Conservation (phyloP, 2,113 vertebrate genomes). For the Megaceryle torquata region DNA sequence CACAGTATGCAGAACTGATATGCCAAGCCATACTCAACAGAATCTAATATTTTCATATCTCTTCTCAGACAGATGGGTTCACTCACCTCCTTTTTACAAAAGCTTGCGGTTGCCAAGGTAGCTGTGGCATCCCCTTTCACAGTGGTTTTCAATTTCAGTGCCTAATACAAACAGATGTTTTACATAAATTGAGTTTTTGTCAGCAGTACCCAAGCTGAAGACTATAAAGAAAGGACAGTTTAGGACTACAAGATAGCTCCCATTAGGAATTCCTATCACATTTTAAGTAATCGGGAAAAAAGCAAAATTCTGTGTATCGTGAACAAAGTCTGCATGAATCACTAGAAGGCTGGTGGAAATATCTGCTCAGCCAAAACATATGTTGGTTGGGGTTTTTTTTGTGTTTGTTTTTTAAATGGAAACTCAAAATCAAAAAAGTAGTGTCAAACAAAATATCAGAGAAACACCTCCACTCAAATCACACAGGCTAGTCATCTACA, state of each 20-base stretch:
- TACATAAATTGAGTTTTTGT: background rate
- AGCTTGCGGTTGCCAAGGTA: conserved; percentile 85
- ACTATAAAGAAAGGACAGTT: background rate
- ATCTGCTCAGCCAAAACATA: background rate
- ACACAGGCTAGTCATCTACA: background rate
- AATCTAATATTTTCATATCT: background rate
- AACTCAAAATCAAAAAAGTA: background rate
- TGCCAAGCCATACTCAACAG: background rate
- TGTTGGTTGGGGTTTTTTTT: fast-evolving
- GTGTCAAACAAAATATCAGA: background rate
- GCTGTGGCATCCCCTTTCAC: conserved; percentile 91
- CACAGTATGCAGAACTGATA: background rate
- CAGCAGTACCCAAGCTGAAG: background rate
- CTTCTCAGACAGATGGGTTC: background rate
- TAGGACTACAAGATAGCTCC: background rate
- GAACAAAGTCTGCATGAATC: background rate
- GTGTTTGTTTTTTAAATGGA: background rate
- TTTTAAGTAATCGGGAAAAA: background rate
- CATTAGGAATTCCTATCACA: background rate
- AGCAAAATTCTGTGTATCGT: background rate
- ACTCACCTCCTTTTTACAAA: conserved; percentile 95
- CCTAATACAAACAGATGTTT: conserved; percentile 75
- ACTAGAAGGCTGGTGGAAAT: background rate
- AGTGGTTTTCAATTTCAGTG: conserved; percentile 94
- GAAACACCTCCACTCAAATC: background rate